Conservation (phyloP, 2,797 vertebrate genomes). For the Acipenser oxyrinchus region DNA sequence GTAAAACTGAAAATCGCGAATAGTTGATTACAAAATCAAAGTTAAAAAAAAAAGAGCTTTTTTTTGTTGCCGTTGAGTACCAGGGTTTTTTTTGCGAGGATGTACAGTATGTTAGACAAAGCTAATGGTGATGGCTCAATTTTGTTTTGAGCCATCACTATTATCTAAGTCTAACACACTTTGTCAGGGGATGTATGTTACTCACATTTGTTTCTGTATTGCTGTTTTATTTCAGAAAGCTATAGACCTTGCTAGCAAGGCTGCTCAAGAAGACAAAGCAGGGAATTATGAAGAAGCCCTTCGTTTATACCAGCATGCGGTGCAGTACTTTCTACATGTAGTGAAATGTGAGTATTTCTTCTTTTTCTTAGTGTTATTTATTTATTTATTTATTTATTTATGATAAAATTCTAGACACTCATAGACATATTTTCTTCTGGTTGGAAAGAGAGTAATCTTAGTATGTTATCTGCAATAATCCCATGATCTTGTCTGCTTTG, state of each 20-base stretch:
- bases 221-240: conserved; percentile 75
- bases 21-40: not conserved
- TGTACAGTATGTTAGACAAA: not conserved
- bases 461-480: too few species aligned
- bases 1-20: too few species aligned
- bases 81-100: not conserved
- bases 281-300: conserved; percentile 89
- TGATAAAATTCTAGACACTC: not conserved
- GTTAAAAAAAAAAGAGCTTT: not conserved
- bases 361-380: conserved; percentile 9
- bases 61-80: not conserved
- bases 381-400: not conserved
- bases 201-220: conserved; percentile 17
- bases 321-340: conserved; percentile 89
- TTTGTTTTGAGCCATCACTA: not conserved
- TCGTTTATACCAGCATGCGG: conserved; percentile 81
- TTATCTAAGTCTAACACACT: not conserved
- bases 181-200: not conserved
- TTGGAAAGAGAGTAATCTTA: not conserved
- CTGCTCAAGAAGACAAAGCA: conserved; percentile 83
- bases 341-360: conserved; percentile 77
- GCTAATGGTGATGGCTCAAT: too few species aligned
- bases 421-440: not conserved
- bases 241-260: conserved; percentile 82
- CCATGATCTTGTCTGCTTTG: not conserved